Conservation (phyloP, 2,797 vertebrate species). For the Chrysocyon brachyurus region DNA sequence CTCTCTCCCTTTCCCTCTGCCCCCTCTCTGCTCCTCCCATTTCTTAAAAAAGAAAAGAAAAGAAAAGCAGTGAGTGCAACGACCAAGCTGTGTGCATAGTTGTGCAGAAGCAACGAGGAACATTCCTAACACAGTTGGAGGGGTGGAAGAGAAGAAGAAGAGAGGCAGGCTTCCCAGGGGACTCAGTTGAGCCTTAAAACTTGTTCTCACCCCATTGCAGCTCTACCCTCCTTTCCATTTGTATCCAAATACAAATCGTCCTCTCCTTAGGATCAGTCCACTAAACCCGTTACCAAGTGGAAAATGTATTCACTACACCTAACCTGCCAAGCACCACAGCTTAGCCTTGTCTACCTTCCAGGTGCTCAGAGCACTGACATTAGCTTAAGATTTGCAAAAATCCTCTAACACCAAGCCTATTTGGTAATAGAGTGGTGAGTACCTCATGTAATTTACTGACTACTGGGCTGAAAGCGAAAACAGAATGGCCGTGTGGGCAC, state of each 20-base stretch:
- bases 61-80: neutral
- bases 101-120: neutral
- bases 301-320: neutral
- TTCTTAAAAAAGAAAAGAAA: neutral
- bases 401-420: neutral
- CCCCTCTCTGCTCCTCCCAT: neutral
- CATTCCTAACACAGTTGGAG: neutral
- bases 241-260: neutral
- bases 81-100: neutral
- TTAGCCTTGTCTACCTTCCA: neutral
- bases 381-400: neutral
- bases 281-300: neutral
- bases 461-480: neutral
- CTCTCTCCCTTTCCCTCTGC: neutral
- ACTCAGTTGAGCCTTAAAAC: fast-evolving
- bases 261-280: neutral
- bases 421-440: neutral
- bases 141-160: neutral
- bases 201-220: neutral
- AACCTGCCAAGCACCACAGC: neutral
- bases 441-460: neutral
- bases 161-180: neutral
- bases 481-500: neutral
- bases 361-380: neutral
- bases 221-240: neutral